Percentiles rank a stretch among this genome's conserved stretches.
Conservation (phyloP, 2,888 invertebrate species). For the Conchocele bisecta region DNA sequence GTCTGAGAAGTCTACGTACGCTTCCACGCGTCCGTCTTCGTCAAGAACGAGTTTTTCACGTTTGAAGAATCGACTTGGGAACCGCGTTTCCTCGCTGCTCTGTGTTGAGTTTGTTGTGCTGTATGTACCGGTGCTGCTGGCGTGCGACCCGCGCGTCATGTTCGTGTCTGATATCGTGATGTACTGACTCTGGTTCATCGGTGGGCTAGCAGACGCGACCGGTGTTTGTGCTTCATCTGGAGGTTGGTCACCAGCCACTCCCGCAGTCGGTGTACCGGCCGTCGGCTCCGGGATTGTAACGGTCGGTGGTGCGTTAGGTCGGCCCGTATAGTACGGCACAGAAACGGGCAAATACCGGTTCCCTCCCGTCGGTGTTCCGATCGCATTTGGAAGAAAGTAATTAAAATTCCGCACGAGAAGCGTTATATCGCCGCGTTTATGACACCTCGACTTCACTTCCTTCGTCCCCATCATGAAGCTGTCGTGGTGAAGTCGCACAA, state of each 20-base stretch:
- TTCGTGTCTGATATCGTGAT: constrained; percentile 43
- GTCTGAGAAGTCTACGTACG: constrained; percentile 93
- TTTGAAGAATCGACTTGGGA: constrained; percentile 65
- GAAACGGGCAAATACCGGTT: constrained; percentile 61
- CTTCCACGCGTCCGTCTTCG: constrained; percentile 88
- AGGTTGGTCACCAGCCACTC: constrained; percentile 21
- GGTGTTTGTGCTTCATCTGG: constrained; percentile 46
- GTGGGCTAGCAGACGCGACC: constrained; percentile 52
- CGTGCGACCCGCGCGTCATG: constrained; percentile 37
- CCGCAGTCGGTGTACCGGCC: constrained; percentile 22
- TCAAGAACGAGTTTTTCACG: constrained; percentile 84
- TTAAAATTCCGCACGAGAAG: constrained; percentile 93
- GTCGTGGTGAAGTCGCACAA: constrained; percentile 92
- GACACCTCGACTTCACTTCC: constrained; percentile 74
- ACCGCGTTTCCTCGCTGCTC: constrained; percentile 74
- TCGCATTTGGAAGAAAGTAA: constrained; percentile 88
- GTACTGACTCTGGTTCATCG: constrained; percentile 41
- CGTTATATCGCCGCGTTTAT: constrained; percentile 92
- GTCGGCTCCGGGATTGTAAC: constrained; percentile 54
- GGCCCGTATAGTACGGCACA: constrained; percentile 58
- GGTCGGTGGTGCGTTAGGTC: constrained; percentile 51
- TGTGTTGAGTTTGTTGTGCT: constrained; percentile 78
- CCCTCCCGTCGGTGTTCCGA: constrained; percentile 80
- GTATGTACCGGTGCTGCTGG: constrained; percentile 63
- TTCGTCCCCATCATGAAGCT: constrained; percentile 86